phyloP scores from a whole-genome alignment of 37 sponge, comb jelly and placozoan species.

The Aplysina aerophoba region DNA sequence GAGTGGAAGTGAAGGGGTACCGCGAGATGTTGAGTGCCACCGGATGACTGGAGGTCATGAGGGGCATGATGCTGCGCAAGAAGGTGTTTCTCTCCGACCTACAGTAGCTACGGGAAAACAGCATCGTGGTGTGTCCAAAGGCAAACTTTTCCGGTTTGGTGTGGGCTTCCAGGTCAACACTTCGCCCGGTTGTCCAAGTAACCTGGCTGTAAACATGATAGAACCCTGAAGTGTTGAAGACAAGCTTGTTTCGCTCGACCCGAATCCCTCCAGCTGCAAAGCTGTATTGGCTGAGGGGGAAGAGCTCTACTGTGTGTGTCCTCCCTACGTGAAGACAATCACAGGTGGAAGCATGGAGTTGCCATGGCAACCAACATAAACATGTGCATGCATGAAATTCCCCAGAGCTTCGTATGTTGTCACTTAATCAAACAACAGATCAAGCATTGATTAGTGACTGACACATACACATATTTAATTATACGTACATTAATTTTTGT shows the following conservation, averaged over 20 bases:
- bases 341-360: background rate
- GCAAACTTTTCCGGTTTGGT: background rate
- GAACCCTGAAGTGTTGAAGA: background rate
- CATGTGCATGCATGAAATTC: too few species aligned
- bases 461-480: too few species aligned
- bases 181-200: background rate
- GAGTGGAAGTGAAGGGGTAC: background rate
- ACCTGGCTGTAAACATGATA: constrained; percentile 32
- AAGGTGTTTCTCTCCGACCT: background rate
- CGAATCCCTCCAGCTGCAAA: too few species aligned
- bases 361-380: too few species aligned
- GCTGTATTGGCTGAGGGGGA: constrained; percentile 3
- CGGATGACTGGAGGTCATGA: background rate
- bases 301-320: background rate
- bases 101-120: background rate
- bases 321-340: background rate
- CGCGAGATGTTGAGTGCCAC: too few species aligned
- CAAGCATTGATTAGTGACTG: too few species aligned
- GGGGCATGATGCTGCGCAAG: background rate
- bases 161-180: background rate
- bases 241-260: too few species aligned
- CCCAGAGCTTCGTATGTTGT: too few species aligned
- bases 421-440: too few species aligned
- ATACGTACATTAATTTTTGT: too few species aligned
- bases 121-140: background rate